Evolutionary conservation across 2,888 invertebrate genomes (phyloP).

Genomic region (Luffia ferchaultella): DNA sequence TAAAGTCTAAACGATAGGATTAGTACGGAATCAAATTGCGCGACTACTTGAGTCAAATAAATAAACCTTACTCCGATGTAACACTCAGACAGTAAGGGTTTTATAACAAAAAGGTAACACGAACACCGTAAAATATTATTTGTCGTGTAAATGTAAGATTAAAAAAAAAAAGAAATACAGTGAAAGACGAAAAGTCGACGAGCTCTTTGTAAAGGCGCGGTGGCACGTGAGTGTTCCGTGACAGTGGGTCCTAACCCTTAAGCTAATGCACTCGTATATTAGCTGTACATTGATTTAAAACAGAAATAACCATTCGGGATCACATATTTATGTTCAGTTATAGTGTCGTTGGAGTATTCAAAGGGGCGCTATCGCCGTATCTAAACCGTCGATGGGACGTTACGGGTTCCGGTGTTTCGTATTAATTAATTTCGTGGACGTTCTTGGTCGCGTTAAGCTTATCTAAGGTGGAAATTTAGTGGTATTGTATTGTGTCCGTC

Average conservation of each 20-base stretch:
- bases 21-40: no score
- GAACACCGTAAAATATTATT: no score
- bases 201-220: not conserved
- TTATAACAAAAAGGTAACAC: no score
- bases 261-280: conserved; percentile 27
- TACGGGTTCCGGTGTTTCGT: conserved; percentile 29
- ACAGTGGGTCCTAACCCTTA: conserved; percentile 21
- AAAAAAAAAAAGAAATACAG: not conserved
- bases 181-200: not conserved
- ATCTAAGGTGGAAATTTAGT: conserved; percentile 47
- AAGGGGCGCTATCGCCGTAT: conserved; percentile 6
- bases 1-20: no score
- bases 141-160: no score
- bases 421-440: conserved; percentile 56
- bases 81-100: no score
- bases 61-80: no score
- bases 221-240: conserved; percentile 20
- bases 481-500: not conserved
- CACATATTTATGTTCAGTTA: conserved; percentile 8
- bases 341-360: conserved; percentile 1
- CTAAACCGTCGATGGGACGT: conserved; percentile 29
- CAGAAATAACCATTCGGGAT: conserved; percentile 20
- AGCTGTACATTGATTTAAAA: conserved; percentile 39
- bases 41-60: no score
- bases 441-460: conserved; percentile 51